A percentile compares a stretch with the other conserved stretches of the same genome.
Conservation (phyloP, 2,888 invertebrate species). For the Iselma pallidipennis region DNA sequence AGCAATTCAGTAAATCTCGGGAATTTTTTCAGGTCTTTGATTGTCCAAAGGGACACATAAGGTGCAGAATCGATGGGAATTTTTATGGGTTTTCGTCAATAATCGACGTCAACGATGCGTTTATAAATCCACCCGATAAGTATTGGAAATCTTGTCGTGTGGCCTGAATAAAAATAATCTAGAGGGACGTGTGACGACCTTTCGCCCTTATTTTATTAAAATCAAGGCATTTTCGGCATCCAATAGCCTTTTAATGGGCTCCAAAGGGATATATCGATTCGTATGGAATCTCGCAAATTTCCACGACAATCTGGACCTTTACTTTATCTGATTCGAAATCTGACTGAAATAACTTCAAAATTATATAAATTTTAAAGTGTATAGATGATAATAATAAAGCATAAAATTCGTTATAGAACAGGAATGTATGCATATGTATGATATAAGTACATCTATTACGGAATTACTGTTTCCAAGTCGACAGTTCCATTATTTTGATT, state of each 20-base stretch:
- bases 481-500: background rate
- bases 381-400: too few species aligned
- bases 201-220: conserved; percentile 10
- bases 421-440: too few species aligned
- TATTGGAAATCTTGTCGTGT: conserved; percentile 16
- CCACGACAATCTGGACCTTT: background rate
- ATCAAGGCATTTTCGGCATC: background rate
- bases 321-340: background rate
- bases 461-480: too few species aligned
- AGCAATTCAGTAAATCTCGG: conserved; percentile 36
- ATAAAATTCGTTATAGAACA: too few species aligned
- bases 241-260: background rate
- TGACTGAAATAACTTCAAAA: background rate
- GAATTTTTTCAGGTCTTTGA: conserved; percentile 25
- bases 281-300: background rate
- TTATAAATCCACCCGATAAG: conserved; percentile 18
- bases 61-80: conserved; percentile 28
- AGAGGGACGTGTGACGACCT: background rate
- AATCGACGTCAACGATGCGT: conserved; percentile 22
- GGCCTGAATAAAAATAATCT: conserved; percentile 19
- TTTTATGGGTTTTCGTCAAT: conserved; percentile 29
- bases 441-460: too few species aligned
- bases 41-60: conserved; percentile 16
- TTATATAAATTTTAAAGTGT: background rate
- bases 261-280: background rate